These are phyloP conservation scores for Synergus gifuensis DNA, from an alignment of 2,888 invertebrate genomes.

Conservation along the genomic window DNA sequence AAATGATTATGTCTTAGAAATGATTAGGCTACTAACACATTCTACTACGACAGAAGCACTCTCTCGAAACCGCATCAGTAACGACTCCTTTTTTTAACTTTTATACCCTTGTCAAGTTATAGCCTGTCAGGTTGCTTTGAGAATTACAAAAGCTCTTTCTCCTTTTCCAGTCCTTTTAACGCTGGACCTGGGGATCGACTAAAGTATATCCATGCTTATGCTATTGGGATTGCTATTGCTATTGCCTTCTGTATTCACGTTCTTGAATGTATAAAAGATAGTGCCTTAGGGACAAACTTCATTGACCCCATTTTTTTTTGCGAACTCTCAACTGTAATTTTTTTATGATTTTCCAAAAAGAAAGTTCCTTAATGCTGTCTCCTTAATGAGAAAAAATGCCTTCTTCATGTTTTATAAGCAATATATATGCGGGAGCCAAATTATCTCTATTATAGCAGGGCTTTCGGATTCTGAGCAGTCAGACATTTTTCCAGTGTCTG, in stretches of 20 bases:
- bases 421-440: no score
- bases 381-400: no score
- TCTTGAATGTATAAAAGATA: neutral
- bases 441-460: no score
- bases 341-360: no score
- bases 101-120: slow-evolving; percentile 16
- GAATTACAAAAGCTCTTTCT: slow-evolving; percentile 16
- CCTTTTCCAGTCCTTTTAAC: slow-evolving; percentile 12
- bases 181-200: neutral
- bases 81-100: slow-evolving; percentile 5
- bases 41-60: slow-evolving; percentile 2
- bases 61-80: slow-evolving; percentile 9
- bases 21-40: neutral
- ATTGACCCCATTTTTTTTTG: no score
- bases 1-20: no score
- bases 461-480: no score
- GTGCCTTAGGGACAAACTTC: neutral
- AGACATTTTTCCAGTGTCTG: no score
- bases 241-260: neutral
- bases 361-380: no score
- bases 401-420: no score
- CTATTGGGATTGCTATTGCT: neutral
- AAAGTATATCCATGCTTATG: slow-evolving; percentile 13
- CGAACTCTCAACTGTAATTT: no score
- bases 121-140: slow-evolving; percentile 26